A percentile compares a stretch with the other conserved stretches of the same genome.
These are phyloP conservation scores for Neomorphus geoffroyi DNA, from an alignment of 2,797 vertebrate genomes.

Conservation along the genomic window DNA sequence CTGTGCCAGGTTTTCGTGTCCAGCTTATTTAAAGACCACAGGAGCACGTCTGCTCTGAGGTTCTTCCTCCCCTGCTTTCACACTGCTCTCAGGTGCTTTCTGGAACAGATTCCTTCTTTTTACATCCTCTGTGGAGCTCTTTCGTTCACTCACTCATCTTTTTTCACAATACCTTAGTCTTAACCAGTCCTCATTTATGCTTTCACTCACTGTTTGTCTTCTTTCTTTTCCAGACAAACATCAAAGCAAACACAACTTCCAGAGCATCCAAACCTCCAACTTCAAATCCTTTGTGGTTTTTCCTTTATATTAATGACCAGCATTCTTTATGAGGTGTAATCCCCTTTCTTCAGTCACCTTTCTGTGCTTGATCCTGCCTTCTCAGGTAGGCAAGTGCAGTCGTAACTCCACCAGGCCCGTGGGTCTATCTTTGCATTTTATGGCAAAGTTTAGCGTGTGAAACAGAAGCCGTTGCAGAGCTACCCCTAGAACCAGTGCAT, in stretches of 20 bases:
- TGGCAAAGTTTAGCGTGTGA: background rate
- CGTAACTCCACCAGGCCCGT: background rate
- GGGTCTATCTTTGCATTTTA: background rate
- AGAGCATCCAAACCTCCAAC: background rate
- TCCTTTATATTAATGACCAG: background rate
- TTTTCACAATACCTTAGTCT: background rate
- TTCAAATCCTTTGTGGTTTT: background rate
- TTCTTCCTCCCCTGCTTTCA: background rate
- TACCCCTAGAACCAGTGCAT: background rate
- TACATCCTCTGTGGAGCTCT: background rate
- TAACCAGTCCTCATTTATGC: background rate
- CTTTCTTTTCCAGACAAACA: conserved; percentile 11
- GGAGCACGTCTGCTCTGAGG: background rate
- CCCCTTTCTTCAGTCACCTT: background rate
- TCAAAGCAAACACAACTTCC: conserved; percentile 24
- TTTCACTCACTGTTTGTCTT: background rate
- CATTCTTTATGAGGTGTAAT: background rate
- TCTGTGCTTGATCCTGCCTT: background rate
- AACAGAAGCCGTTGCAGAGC: background rate
- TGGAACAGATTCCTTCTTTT: background rate
- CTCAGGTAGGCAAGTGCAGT: background rate
- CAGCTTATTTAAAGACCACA: background rate
- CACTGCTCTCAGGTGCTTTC: background rate
- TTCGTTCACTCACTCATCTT: background rate
- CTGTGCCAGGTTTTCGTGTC: background rate